Conservation (phyloP, 2,888 invertebrate genomes). For the Troilus luridus region DNA sequence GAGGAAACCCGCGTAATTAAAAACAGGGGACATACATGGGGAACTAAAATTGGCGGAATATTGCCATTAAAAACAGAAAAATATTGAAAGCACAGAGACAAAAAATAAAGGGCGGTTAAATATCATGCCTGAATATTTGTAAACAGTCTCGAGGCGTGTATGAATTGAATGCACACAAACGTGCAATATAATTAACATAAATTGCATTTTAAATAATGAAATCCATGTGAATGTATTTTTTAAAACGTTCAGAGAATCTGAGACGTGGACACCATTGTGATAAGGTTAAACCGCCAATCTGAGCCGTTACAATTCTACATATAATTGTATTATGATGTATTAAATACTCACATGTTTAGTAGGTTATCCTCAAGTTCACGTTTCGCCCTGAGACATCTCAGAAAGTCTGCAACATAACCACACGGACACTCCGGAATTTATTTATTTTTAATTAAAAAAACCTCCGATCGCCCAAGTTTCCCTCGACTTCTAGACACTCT, state of each 20-base stretch:
- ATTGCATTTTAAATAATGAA: background rate
- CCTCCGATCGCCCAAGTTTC: background rate
- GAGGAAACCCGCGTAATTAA: background rate
- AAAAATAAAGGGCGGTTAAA: background rate
- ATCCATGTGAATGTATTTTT: background rate
- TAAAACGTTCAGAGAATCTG: background rate
- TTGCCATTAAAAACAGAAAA: background rate
- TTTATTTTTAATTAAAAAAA: background rate
- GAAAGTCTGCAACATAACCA: background rate
- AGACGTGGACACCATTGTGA: slow-evolving; percentile 25
- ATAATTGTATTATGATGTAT: background rate
- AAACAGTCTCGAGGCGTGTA: background rate
- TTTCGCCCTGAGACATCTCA: background rate
- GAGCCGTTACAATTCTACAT: background rate
- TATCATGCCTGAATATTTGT: slow-evolving; percentile 35
- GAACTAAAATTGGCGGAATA: background rate
- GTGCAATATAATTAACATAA: background rate
- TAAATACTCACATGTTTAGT: slow-evolving; percentile 10
- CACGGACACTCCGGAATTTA: slow-evolving; percentile 8
- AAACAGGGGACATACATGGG: background rate
- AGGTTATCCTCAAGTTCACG: slow-evolving; percentile 20
- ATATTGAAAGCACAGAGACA: background rate
- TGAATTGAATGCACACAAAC: background rate
- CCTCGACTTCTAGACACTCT: background rate
- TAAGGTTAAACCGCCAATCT: slow-evolving; percentile 40